These are phyloP conservation scores for Myotis planiceps DNA, from an alignment of 2,797 vertebrate genomes.

Conservation along the genomic window DNA sequence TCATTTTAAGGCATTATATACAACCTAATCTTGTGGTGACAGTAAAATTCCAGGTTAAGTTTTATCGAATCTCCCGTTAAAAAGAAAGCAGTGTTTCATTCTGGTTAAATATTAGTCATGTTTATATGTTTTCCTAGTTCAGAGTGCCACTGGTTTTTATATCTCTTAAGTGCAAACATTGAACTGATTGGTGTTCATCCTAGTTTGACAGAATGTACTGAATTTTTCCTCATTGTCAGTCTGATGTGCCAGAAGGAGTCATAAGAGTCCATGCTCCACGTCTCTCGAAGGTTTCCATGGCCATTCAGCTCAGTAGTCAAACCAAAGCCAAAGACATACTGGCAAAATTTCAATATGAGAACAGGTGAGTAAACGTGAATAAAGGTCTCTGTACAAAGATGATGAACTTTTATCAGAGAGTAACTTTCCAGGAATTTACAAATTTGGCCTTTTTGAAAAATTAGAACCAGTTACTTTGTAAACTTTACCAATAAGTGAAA, in stretches of 20 bases:
- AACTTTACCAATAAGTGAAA: neutral
- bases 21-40: neutral
- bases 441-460: neutral
- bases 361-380: constrained; percentile 86
- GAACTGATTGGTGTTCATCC: neutral
- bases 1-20: neutral
- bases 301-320: constrained; percentile 93
- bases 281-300: constrained; percentile 96
- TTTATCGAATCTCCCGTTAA: neutral
- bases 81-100: neutral
- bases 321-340: constrained; percentile 93
- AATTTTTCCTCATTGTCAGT: constrained; percentile 84
- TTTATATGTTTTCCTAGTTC: neutral
- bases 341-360: constrained; percentile 92
- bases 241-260: constrained; percentile 94
- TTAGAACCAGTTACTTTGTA: neutral
- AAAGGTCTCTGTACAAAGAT: neutral
- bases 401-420: neutral
- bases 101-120: too few relatives aligned
- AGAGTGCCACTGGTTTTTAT: neutral
- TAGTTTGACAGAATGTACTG: constrained; percentile 67
- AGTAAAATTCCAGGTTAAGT: neutral
- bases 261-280: constrained; percentile 95
- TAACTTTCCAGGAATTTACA: neutral
- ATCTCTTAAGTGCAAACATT: neutral